These are phyloP conservation scores for Pachyseris speciosa DNA, from an alignment of 64 coral and sea anemone species.

Conservation along the genomic window DNA sequence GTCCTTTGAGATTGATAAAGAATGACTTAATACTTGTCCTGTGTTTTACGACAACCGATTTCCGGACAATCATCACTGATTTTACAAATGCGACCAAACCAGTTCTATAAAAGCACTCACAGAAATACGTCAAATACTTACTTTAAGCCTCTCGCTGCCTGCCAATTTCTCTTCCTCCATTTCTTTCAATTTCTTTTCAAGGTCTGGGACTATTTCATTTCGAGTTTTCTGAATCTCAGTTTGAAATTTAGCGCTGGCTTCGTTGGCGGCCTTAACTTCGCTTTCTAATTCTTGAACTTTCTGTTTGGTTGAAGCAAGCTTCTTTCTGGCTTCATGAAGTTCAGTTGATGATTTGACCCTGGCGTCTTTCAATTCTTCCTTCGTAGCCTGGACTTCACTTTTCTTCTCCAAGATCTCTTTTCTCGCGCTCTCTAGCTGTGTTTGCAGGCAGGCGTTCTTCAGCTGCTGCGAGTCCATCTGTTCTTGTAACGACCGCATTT, in stretches of 20 bases:
- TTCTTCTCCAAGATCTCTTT: background rate
- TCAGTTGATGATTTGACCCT: background rate
- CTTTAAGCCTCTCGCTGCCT: too few species aligned
- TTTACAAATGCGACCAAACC: too few species aligned
- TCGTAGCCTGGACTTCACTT: background rate
- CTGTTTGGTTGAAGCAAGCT: background rate
- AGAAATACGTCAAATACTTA: too few species aligned
- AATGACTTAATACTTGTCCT: too few species aligned
- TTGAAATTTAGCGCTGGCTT: constrained; percentile 5
- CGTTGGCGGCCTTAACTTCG: background rate
- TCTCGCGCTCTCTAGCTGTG: background rate
- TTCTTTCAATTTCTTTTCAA: constrained; percentile 22
- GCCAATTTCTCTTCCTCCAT: background rate
- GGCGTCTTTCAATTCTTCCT: background rate
- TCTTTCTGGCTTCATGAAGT: background rate
- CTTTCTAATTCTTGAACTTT: constrained; percentile 19
- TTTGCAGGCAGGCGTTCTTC: background rate
- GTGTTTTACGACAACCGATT: too few species aligned
- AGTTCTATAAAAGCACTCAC: too few species aligned
- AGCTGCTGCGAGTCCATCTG: background rate
- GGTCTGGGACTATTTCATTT: background rate
- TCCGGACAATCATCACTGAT: too few species aligned
- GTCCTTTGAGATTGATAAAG: too few species aligned
- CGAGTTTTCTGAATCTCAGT: background rate
- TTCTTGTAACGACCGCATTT: constrained; percentile 53